Evolutionary conservation across 92 coral and sea anemone genomes (phyloP).

Genomic region (Isaurus tuberculatus): DNA sequence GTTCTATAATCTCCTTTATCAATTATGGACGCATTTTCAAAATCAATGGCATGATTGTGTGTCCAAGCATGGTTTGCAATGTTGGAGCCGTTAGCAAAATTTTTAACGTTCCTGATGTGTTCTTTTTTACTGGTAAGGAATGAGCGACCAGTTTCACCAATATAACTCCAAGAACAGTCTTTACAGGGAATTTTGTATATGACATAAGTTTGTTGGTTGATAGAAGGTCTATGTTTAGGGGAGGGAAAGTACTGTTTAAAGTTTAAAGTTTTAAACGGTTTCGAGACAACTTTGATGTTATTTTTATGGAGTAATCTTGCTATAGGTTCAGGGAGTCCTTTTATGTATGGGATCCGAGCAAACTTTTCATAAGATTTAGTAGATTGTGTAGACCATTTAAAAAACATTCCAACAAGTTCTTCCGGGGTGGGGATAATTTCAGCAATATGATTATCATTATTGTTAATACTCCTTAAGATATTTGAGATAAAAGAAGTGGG

Average conservation of each 20-base stretch:
- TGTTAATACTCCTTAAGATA: not conserved
- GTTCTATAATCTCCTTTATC: not conserved
- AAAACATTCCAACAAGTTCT: conserved; percentile 16
- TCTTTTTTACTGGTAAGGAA: not conserved
- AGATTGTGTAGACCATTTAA: not conserved
- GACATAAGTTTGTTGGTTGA: not conserved
- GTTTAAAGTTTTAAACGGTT: too few species aligned
- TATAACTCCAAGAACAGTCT: not conserved
- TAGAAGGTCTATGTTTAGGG: too few species aligned
- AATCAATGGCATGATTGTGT: not conserved
- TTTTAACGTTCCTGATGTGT: not conserved
- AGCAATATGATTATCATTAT: not conserved
- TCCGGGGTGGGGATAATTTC: conserved; percentile 1
- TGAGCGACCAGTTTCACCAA: not conserved
- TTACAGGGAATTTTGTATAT: not conserved
- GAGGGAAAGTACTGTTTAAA: too few species aligned
- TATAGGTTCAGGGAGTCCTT: too few species aligned
- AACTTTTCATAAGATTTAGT: too few species aligned
- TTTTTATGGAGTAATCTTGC: too few species aligned
- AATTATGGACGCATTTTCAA: not conserved
- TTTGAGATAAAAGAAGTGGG: not conserved
- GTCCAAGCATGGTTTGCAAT: not conserved
- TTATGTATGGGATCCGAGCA: too few species aligned
- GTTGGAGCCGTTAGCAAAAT: not conserved
- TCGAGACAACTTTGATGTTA: too few species aligned